Evolutionary conservation across 2,888 invertebrate genomes (phyloP).

Genomic region (Lycocerus yunnanus): DNA sequence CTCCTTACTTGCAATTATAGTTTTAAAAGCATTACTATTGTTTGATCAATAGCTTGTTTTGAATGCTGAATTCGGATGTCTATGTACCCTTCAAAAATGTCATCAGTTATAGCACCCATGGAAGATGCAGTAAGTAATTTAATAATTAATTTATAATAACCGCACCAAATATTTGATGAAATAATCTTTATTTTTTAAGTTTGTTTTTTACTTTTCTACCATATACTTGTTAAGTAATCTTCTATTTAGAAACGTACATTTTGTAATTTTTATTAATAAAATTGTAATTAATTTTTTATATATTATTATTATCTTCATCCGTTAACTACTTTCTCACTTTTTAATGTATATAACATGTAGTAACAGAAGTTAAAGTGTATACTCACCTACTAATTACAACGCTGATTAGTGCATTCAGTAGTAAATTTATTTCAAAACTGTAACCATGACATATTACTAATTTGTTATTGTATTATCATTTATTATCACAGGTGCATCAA

Average conservation of each 20-base stretch:
- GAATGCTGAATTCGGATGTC: not conserved
- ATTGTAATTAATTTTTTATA: not conserved
- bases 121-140: not conserved
- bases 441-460: not conserved
- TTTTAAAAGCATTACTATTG: not conserved
- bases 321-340: not conserved
- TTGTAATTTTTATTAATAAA: not conserved
- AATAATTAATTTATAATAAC: not conserved
- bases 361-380: not conserved
- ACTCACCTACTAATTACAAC: not conserved
- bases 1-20: not conserved
- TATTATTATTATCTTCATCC: not conserved
- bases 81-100: slow-evolving; percentile 2
- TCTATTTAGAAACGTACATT: not conserved
- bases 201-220: not conserved
- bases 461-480: not conserved
- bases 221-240: not conserved
- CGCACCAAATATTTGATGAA: not conserved
- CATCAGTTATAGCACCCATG: slow-evolving; percentile 10
- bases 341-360: not conserved
- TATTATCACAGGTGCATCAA: not conserved
- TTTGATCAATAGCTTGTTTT: slow-evolving; percentile 14
- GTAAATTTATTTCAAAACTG: not conserved
- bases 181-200: not conserved
- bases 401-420: not conserved